A percentile compares a stretch with the other conserved stretches of the same genome.
Conservation (phyloP, 2,797 vertebrate species). For the Sebastolobus alascanus region DNA sequence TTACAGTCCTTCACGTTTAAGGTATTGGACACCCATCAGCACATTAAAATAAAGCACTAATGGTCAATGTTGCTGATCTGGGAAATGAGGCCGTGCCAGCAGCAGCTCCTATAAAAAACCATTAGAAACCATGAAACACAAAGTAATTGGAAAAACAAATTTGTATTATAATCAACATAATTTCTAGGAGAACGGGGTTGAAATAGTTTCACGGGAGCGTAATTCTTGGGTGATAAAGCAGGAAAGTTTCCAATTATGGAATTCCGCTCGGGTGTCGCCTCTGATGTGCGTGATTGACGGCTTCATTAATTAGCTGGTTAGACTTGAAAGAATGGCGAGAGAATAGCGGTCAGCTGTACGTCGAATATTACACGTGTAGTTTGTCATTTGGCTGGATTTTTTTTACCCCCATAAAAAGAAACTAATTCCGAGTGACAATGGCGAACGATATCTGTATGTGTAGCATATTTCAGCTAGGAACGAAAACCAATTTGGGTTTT, state of each 20-base stretch:
- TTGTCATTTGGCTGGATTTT: conserved; percentile 42
- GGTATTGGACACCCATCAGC: background rate
- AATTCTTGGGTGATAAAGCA: conserved; percentile 25
- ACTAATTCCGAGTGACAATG: conserved; percentile 7
- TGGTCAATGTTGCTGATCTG: background rate
- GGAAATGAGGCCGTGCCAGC: background rate
- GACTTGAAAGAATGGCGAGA: conserved; percentile 51
- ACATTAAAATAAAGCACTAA: background rate
- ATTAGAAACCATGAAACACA: background rate
- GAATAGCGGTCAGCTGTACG: conserved; percentile 28
- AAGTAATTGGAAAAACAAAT: conserved; percentile 26
- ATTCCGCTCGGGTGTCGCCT: conserved; percentile 32
- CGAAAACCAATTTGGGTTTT: conserved; percentile 28
- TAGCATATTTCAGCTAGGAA: conserved; percentile 16
- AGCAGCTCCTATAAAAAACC: too few relatives aligned
- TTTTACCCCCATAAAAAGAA: conserved; percentile 18
- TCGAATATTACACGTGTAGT: conserved; percentile 23
- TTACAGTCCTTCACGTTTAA: background rate
- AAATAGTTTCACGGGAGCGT: conserved; percentile 17
- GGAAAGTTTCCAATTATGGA: conserved; percentile 52
- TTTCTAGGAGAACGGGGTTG: conserved; percentile 20
- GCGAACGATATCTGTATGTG: conserved; percentile 20
- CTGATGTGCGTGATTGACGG: conserved; percentile 53
- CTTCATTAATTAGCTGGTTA: conserved; percentile 53
- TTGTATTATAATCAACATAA: conserved; percentile 9